Evolutionary conservation across 2,888 invertebrate species (phyloP).

Genomic region (Trissolcus brochymenae): DNA sequence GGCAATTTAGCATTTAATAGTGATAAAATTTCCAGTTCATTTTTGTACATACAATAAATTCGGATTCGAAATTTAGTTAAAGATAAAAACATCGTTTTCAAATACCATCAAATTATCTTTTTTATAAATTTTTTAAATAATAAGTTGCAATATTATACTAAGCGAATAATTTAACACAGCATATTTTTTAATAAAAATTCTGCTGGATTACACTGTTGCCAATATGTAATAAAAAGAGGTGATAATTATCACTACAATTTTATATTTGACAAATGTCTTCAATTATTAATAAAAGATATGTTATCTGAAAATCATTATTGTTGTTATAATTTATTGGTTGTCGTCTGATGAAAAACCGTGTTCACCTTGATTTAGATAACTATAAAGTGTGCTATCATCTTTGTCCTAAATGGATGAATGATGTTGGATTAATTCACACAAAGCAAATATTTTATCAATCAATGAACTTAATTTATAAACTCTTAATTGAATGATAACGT

Average conservation of each 20-base stretch:
- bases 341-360: conserved; percentile 10
- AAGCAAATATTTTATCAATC: no score
- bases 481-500: conserved; percentile 3
- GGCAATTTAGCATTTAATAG: no score
- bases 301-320: neutral
- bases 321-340: neutral
- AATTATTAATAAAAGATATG: conserved; percentile 17
- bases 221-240: neutral
- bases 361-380: neutral
- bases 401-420: neutral
- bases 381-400: conserved; percentile 1
- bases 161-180: no score
- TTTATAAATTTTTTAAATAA: no score
- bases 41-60: no score
- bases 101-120: no score
- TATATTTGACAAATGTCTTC: conserved; percentile 6
- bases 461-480: no score
- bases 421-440: no score
- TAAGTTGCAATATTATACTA: no score
- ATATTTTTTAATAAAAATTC: neutral
- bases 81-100: no score
- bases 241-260: neutral
- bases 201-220: neutral
- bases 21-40: no score
- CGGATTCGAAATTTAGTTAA: no score